Evolutionary conservation across 2,113 vertebrate species (phyloP).

Genomic region (Catagonus wagneri): DNA sequence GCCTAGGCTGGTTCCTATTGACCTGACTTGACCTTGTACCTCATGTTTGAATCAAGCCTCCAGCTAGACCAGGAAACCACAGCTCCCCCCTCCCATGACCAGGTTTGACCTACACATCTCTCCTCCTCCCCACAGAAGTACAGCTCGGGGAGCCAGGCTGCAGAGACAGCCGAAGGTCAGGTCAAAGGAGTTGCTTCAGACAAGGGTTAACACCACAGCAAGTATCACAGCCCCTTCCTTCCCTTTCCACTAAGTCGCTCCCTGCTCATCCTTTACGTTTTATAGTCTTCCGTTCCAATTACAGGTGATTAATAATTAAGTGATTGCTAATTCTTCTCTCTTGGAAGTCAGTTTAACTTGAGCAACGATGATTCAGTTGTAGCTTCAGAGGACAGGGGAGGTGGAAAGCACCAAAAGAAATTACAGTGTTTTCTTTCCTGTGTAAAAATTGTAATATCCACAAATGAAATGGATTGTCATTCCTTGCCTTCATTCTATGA

Average conservation of each 20-base stretch:
- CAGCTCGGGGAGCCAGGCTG: conserved; percentile 51
- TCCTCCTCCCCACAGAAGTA: conserved; percentile 54
- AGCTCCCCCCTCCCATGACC: conserved; percentile 48
- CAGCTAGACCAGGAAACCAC: conserved; percentile 67
- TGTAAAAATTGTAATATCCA: conserved; percentile 17
- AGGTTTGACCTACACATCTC: conserved; percentile 69
- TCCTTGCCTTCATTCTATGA: not conserved
- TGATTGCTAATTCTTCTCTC: conserved; percentile 71
- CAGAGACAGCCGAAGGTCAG: conserved; percentile 66
- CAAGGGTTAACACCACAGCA: conserved; percentile 67
- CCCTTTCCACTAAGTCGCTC: not conserved
- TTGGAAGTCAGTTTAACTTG: conserved; percentile 40
- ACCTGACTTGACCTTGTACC: conserved; percentile 80
- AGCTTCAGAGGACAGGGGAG: conserved; percentile 12
- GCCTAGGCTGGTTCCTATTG: conserved; percentile 70
- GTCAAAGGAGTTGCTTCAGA: conserved; percentile 58
- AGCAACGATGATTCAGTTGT: not conserved
- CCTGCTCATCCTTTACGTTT: not conserved
- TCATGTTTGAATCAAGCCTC: conserved; percentile 75
- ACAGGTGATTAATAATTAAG: conserved; percentile 77
- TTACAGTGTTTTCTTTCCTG: conserved; percentile 50
- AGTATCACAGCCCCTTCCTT: not conserved
- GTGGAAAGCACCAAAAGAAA: conserved; percentile 18
- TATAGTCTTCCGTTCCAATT: not conserved
- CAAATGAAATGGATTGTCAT: conserved; percentile 1